Base-by-base conservation (phyloP, 2,113 vertebrate genomes). In the Eretmochelys imbricata region DNA sequence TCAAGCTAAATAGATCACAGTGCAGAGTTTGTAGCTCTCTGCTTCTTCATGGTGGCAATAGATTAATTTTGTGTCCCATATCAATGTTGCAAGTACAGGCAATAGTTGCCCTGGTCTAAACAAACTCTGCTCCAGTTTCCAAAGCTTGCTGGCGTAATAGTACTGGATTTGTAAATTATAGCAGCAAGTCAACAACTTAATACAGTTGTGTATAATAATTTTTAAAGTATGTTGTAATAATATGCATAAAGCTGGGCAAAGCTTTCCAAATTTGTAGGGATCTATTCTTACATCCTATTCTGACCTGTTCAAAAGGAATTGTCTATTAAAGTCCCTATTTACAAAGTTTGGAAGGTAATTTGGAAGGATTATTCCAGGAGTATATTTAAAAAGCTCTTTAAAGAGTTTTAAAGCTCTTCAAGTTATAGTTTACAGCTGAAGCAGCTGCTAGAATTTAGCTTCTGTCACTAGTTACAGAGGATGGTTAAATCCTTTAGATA, bases 401-500 rank as follows among this genome's bases (percentile, higher is more conserved):
- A 5, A 76, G 24, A 12, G 78, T n/a, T 82, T 55, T 51, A 48
- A 96, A 82, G 4, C 89, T 95, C 50, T 92, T 22, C 16, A 83
- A 78, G 27, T n/a, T 89, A 95, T 20, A 87, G 50, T 81, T 96
- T 78, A 80, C 53, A 89, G 49, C 80, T 91, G 84, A 79, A 94
- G 94, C n/a, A 81, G 42, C 82, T 92, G 35, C 85, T 91, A 79
- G 90, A 92, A 84, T 0, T 0, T 54, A 46, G 76, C 50, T 89
- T 88, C 90, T 62, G 85, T 91, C 53, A 81, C 5, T 4, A 2
- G 22, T 65, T 85, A 72, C 31, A 78, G 89, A 91, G 85, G 55
- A 25, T 78, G 49, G 46, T 16, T 31, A 89, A 95, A 91, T 51
- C 53, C 55, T 82, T 84, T 5, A 93, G 78, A 69, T 11, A 69